Base-by-base conservation (phyloP, 1,140 invertebrate genomes). In the Eupristina koningsbergeri region DNA sequence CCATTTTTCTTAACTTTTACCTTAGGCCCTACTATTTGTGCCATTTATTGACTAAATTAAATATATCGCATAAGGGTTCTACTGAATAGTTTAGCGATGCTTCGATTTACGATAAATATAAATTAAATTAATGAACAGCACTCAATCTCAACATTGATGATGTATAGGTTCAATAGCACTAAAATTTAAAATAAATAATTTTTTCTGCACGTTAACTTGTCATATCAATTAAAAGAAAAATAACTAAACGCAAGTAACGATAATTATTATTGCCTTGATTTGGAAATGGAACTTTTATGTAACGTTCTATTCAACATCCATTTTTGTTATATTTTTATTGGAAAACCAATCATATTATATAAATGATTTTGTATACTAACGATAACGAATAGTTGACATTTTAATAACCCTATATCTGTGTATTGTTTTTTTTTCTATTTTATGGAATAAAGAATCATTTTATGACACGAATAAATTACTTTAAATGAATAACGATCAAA, bases 21-120 rank as follows among this genome's bases (percentile, higher is more conserved):
- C 26, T 15, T 29, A 19, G 39, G n/a, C 13, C 7, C n/a, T 53
- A 17, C 17, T 80, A 80, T 69, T 80, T 50, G 63, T 15, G 11
- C 36, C 58, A 69, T 69, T 71, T 71, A 71, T 80, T 58, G 77
- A 63, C 11, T 36, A 78, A 78, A 79, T 69, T 67, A 79, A 79
- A 79, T 69, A 67, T 79, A 41, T 67, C 76, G 22, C 17, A 1
- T 26, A 22, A 58, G 53, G 3, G 53, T 3, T 22, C 26, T 13
- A n/a, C n/a, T n/a, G n/a, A n/a, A n/a, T n/a, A n/a, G n/a, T n/a
- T n/a, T n/a, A n/a, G n/a, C n/a, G n/a, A n/a, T n/a, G n/a, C n/a
- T 58, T 58, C 26, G 2, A 58, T 26, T 22, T 58, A 58, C 26
- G 19, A 58, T 13, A 58, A 3, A 58, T 26, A 58, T 26, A 13